Percentiles rank a stretch among this genome's conserved stretches.
Evolutionary conservation across 2,797 vertebrate genomes (phyloP).

Genomic region (Cyprinella venusta): DNA sequence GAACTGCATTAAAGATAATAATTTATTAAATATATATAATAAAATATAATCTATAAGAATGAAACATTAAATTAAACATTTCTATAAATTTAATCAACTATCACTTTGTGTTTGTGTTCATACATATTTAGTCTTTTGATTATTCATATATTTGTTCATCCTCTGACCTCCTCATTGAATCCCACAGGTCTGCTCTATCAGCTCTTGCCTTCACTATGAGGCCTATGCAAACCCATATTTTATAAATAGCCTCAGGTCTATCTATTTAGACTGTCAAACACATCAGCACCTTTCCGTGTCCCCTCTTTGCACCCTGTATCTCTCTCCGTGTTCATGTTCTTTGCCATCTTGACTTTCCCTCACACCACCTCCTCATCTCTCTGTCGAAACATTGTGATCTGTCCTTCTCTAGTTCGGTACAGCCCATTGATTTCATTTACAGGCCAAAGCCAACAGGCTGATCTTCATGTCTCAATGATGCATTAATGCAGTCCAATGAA

Average conservation of each 20-base stretch:
- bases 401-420: slow-evolving; percentile 18
- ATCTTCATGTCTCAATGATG: neutral
- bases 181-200: slow-evolving; percentile 6
- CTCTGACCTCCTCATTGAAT: neutral
- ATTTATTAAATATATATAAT: neutral
- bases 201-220: slow-evolving; percentile 41
- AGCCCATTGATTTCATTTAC: neutral
- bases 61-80: neutral
- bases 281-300: slow-evolving; percentile 78
- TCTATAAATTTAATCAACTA: neutral
- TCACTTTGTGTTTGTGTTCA: neutral
- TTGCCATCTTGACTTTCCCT: slow-evolving; percentile 13
- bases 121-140: neutral
- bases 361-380: neutral
- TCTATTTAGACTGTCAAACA: slow-evolving; percentile 77
- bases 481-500: neutral
- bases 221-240: slow-evolving; percentile 72
- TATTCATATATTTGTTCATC: neutral
- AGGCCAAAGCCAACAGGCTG: neutral
- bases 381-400: slow-evolving; percentile 6
- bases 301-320: slow-evolving; percentile 20
- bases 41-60: neutral
- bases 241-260: slow-evolving; percentile 78
- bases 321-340: slow-evolving; percentile 19
- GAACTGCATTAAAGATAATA: neutral